Evolutionary conservation across 2,888 invertebrate species (phyloP), one percentile per base, ranked within the genome.

Genomic region (Drosophila koepferae): DNA sequence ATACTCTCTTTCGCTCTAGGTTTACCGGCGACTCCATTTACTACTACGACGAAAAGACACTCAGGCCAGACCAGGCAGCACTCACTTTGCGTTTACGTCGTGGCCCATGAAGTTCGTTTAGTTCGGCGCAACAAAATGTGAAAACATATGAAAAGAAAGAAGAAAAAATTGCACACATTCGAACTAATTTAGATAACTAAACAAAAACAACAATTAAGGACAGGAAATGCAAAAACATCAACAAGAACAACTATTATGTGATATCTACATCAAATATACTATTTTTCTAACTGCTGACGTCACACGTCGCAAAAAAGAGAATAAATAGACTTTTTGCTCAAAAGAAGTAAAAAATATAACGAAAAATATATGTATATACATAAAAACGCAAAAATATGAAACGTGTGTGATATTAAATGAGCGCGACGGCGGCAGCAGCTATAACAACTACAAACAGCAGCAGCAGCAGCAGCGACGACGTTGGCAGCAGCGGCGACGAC

Each of bases 341-440:
- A 71, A 56, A 63, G 65, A 63, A 67, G 63, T 55, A 66, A 59
- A 70, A 58, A 72, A 65, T 63, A 63, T 53, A 65, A 63, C 62
- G 53, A 66, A 69, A 65, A 72, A 81, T 34, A 51, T n/a, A n/a
- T n/a, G n/a, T n/a, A n/a, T n/a, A n/a, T 51, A 51, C 51, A 51
- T 36, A 51, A 80, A 80, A 77, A 76, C 63, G 81, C 64, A 79
- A 79, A 81, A 85, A 81, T 79, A 82, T 86, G 84, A 88, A 88
- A 89, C 81, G 89, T 83, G 87, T 87, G 89, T 90, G 88, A 85
- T 87, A 90, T 85, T 81, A 80, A 78, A 81, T 74, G 74, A 82
- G 81, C 69, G 74, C 77, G 74, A 66, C 79, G 68, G 51, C 49
- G 62, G 67, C 59, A 60, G 60, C 63, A 58, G 43, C 55, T 65